Base-by-base conservation (phyloP, 2,113 vertebrate species). In the Axis porcinus region DNA sequence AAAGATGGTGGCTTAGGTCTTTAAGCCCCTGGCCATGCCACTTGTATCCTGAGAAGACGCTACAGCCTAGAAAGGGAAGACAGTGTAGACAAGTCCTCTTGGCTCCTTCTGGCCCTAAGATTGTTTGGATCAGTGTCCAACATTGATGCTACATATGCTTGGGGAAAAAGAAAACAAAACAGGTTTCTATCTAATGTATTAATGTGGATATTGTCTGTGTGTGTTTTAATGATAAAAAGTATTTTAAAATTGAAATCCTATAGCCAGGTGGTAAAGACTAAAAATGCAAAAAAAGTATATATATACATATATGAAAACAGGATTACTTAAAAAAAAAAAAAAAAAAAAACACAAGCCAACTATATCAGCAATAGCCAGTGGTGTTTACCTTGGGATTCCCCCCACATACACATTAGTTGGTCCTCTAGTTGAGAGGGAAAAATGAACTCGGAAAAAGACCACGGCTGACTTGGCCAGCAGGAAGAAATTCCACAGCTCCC, bases 231-330 rank as follows among this genome's bases (percentile, higher is more conserved):
- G 54, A 94, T 25, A 86, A 89, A 79, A 83, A 95, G 67, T 62
- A 92, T 57, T 91, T 97, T 47, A 36, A 96, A 95, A 79, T 88
- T 79, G 90, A 94, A 92, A 90, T 55, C 50, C 40, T 90, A 84
- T 14, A 90, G 60, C 86, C 50, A 91, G 33, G 62, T 84, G 21
- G 55, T 79, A 1, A 94, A 86, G 8, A 36, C 30, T 95, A n/a
- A 81, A 74, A 47, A 74, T 74, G 67, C 67, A 64, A 84, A 79
- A 23, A 58, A 33, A 78, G 36, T 43, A 14, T 76, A 43, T 76
- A 78, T 78, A 78, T 36, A 78, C 9, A 67, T 64, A 13, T 47
- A 87, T 79, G 25, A 95, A 96, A 86, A 96, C 3, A 45, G 14
- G 33, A 57, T 5, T 60, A 43, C 79, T 96, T 78, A 3, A 70